Evolutionary conservation across 2,888 invertebrate genomes (phyloP), one percentile per base, ranked within the genome.

Genomic region (Scaptomyza reducta): DNA sequence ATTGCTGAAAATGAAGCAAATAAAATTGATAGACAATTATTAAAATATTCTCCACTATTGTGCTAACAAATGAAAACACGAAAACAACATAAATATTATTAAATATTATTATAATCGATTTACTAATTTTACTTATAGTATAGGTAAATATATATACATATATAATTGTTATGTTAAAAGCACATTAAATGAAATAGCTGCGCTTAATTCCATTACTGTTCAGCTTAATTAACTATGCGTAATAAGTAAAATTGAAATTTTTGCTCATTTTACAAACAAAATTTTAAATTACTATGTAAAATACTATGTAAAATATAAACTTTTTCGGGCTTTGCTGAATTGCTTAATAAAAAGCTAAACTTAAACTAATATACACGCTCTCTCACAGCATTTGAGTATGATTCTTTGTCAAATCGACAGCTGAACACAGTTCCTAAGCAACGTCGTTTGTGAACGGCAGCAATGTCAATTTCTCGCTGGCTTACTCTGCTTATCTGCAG

Each of bases 291-390:
- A 56, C 44, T 35, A 63, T 70, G 66, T 74, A 62, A 63, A 49
- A 59, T 27, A 56, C 44, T 35, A 63, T 70, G 66, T 74, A 62
- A 51, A 40, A 50, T 41, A n/a, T 40, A 38, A 46, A 41, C 38
- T 42, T 65, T 64, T 65, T 69, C 69, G 57, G 69, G 61, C 76
- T 65, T 67, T 70, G 79, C 76, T 76, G 51, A 78, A 78, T n/a
- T 73, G 76, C 67, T 76, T 65, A 77, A 77, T 77, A 77, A 77
- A 38, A 77, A 79, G 66, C 77, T 78, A 63, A 64, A 64, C 62
- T 70, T 56, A 61, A 41, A 10, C 10, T 16, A 16, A 16, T 10
- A 40, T 1, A 7, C 27, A 40, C 13, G 54, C 27, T 46, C 16
- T 40, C 45, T 35, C 6, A 45, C 29, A 31, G 1, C 3, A 33